Base-by-base conservation (phyloP, 2,797 vertebrate species). In the Antrozous pallidus region DNA sequence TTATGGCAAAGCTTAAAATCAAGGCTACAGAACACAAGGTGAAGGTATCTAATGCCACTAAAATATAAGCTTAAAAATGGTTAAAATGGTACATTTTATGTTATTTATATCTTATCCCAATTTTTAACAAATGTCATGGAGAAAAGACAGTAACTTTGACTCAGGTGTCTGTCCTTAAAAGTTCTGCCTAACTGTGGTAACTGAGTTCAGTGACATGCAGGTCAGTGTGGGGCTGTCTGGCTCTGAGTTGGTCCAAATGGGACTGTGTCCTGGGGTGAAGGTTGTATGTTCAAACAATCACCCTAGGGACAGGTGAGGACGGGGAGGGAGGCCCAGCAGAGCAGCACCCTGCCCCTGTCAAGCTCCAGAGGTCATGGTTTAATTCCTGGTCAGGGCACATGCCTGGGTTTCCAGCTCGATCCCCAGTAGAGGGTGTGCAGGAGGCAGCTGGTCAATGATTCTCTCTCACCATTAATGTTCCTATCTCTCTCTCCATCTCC, bases 201-300 rank as follows among this genome's bases (percentile, higher is more conserved):
- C 5, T 0, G 2, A 40, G 28, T 1, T 31, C 3, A 42, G 74
- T 9, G 75, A 81, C 65, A 28, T 0, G 0, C 2, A 11, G 26
- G 28, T 12, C 26, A 17, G 14, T 31, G 69, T n/a, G 0, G 8
- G 36, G 73, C 45, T 56, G 28, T 13, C 13, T 47, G 73, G 87
- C 40, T n/a, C 40, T 65, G 40, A 6, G 14, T 0, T 18, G 51
- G 51, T 63, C 45, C 2, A 1, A 18, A 58, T 0, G n/a, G 78
- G 51, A 28, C 24, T 0, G 5, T 8, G 73, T 3, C 8, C 49
- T 45, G 33, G 40, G 73, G 42, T 13, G 22, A 47, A 36, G 16
- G 38, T 3, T 3, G 0, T 8, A 8, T 9, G 47, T 42, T 28
- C 8, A 28, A 69, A 67, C n/a, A 14, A 11, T 10, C 14, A 56